phyloP scores from a whole-genome alignment of 1,140 invertebrate species.

The Xylocopa sonorina region DNA sequence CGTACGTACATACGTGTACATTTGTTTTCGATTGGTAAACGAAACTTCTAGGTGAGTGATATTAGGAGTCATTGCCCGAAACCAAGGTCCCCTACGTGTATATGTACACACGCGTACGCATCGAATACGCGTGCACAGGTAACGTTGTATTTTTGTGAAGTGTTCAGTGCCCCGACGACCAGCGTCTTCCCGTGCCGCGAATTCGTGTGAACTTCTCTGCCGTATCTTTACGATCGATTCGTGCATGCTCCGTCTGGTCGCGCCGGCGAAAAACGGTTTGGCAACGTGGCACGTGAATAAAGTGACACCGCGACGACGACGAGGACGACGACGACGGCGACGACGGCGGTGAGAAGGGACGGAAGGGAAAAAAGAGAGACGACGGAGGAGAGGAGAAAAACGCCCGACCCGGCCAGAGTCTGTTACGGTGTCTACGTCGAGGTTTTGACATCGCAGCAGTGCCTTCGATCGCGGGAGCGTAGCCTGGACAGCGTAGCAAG shows the following conservation, averaged over 20 bases:
- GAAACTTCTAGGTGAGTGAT: conserved; percentile 45
- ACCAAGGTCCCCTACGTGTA: conserved; percentile 37
- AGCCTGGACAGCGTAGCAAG: too few relatives aligned
- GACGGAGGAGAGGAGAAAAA: neutral
- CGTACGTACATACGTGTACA: conserved; percentile 10
- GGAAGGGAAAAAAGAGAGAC: neutral
- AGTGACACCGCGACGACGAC: conserved; percentile 41
- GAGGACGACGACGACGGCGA: conserved; percentile 25
- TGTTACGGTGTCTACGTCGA: neutral
- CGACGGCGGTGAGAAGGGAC: conserved; percentile 7
- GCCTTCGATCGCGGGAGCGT: conserved; percentile 10
- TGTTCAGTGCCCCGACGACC: conserved; percentile 38
- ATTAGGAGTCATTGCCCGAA: conserved; percentile 43
- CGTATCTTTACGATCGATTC: conserved; percentile 53
- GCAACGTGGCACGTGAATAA: conserved; percentile 52
- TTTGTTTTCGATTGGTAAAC: conserved; percentile 45
- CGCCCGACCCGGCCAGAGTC: neutral
- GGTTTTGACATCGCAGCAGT: neutral
- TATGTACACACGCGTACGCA: conserved; percentile 2
- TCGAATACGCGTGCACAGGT: too few relatives aligned
- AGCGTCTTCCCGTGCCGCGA: conserved; percentile 29
- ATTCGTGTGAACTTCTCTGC: conserved; percentile 39
- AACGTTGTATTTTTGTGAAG: conserved; percentile 42
- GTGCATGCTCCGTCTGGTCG: conserved; percentile 50
- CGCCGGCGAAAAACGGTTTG: conserved; percentile 51